Base-by-base conservation (phyloP, 2,888 invertebrate genomes). In the Drosophila borborema region DNA sequence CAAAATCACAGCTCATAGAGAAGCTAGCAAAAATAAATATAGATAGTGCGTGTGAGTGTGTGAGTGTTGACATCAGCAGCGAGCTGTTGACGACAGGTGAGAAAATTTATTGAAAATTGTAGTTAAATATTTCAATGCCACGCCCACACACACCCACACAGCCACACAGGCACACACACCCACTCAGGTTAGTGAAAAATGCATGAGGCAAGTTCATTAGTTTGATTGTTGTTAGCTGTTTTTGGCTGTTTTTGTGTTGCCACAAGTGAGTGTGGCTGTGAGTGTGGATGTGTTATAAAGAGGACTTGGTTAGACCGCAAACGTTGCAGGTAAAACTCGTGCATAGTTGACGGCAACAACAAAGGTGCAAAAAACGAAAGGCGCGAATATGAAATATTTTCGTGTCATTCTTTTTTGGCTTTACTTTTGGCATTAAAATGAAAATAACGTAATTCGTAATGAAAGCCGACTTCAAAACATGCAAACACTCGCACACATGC, bases 371-470 rank as follows among this genome's bases (percentile, higher is more conserved):
- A 43, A 34, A 23, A 48, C 8, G 43, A 63, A 55, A 48, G 54
- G 55, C 51, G 28, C 41, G 56, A 55, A 63, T 64, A 62, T 64
- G 9, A 60, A 66, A 56, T 58, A 46, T 63, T 64, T 67, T 59
- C 46, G 51, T 56, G 70, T 20, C 68, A 70, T 58, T 66, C 46
- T 54, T 20, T 5, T 20, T 45, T 23, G 3, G 12, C 20, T 45
- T 18, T 20, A 55, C 63, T 69, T 64, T 55, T 75, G 79, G 80
- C 78, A 55, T 80, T 75, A 64, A 77, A 82, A 74, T 75, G 79
- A 69, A 81, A 89, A 86, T 82, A 85, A 81, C 76, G 85, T 89
- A 82, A 86, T 86, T 84, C 82, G 77, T 81, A 87, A 82, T 89
- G 82, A 82, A 86, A 85, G 71, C 68, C 71, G 55, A 51, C 71